Percentiles rank a stretch among this genome's conserved stretches.
Evolutionary conservation across 2,797 vertebrate genomes (phyloP).

Genomic region (Falco novaeseelandiae): DNA sequence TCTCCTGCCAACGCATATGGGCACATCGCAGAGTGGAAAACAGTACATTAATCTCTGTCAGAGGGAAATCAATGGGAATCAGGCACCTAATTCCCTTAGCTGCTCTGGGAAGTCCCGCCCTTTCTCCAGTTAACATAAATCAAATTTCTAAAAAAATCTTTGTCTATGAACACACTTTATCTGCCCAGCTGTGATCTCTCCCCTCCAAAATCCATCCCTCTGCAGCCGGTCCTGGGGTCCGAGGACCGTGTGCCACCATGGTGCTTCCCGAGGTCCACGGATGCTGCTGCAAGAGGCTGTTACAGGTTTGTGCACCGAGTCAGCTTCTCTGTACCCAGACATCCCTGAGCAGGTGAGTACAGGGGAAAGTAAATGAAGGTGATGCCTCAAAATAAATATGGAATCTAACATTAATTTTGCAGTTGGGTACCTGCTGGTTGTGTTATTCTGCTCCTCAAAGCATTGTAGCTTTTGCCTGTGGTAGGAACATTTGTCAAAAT

Average conservation of each 20-base stretch:
- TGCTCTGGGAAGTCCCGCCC: constrained; percentile 53
- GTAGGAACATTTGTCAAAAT: constrained; percentile 20
- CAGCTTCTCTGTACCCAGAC: not conserved
- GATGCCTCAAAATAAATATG: not conserved
- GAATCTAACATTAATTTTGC: not conserved
- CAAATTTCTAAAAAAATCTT: constrained; percentile 37
- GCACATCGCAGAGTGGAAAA: constrained; percentile 23
- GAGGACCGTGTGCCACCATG: fast-evolving
- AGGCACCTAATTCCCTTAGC: constrained; percentile 66
- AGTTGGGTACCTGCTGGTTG: not conserved
- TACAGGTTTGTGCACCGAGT: fast-evolving
- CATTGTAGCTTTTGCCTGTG: fast-evolving
- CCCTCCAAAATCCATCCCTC: not conserved
- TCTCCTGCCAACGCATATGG: constrained; percentile 63
- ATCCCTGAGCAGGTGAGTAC: not conserved
- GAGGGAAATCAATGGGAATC: constrained; percentile 64
- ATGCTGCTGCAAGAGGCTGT: not conserved
- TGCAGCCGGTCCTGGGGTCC: not conserved
- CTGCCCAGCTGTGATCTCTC: not conserved
- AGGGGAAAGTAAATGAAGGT: not conserved
- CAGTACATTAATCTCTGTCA: constrained; percentile 71
- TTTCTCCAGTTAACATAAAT: constrained; percentile 61
- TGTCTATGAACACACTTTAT: not conserved
- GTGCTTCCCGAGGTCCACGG: not conserved
- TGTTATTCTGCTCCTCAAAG: not conserved